Percentiles rank a stretch among this genome's conserved stretches.
phyloP scores from a whole-genome alignment of 2,797 vertebrate genomes.

The Lacerta bilineata region DNA sequence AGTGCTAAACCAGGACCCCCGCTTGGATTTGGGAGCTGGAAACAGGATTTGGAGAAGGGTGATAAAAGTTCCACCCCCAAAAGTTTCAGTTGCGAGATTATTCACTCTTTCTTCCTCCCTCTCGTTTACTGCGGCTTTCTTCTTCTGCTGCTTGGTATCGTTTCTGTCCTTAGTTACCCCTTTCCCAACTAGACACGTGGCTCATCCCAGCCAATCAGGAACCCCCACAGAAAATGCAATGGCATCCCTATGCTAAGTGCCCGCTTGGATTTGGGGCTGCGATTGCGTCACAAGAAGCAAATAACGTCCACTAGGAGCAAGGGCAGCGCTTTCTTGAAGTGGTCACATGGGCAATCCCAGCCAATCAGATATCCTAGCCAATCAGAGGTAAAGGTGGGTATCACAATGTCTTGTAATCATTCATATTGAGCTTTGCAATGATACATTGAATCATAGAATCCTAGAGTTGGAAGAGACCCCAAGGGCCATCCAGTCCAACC shows the following conservation, averaged over 20 bases:
- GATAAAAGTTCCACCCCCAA: too few species aligned
- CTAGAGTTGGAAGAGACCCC: too few species aligned
- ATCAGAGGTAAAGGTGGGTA: background rate
- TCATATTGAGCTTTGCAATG: background rate
- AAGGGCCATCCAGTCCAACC: too few species aligned
- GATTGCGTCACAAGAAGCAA: background rate
- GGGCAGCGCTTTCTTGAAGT: background rate
- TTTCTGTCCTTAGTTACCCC: background rate
- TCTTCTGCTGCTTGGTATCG: background rate
- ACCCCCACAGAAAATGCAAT: background rate
- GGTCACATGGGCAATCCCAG: background rate
- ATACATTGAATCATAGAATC: too few species aligned
- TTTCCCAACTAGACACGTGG: background rate
- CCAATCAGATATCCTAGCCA: background rate
- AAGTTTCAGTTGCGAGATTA: background rate
- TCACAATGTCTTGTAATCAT: background rate
- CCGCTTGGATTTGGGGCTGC: background rate
- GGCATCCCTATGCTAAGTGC: too few species aligned
- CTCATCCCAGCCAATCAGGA: background rate
- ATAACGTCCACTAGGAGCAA: background rate
- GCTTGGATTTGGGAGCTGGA: background rate
- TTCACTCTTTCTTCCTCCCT: background rate
- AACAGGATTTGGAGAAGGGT: background rate
- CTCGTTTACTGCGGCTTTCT: background rate
- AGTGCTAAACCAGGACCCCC: background rate